Percentiles rank a stretch among this genome's conserved stretches.
These are phyloP conservation scores for Sycophila sp. DNA, from an alignment of 1,140 invertebrate species.

Conservation along the genomic window DNA sequence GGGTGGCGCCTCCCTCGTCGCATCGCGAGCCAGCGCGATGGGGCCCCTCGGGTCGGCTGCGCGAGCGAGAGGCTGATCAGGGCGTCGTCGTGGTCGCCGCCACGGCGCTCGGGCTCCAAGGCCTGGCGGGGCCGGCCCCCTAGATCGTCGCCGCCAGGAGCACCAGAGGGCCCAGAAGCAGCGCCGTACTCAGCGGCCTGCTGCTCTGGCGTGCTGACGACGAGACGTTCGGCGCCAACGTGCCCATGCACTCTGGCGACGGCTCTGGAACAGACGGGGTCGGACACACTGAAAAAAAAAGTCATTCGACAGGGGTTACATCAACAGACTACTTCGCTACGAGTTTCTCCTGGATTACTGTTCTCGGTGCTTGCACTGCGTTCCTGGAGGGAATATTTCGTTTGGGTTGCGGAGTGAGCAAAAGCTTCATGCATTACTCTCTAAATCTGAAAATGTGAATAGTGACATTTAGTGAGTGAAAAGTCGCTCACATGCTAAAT, in stretches of 20 bases:
- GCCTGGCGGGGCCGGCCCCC: not conserved
- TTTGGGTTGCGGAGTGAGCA: no score
- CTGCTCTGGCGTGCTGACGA: no score
- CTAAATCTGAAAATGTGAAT: no score
- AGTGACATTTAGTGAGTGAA: no score
- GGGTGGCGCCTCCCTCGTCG: not conserved
- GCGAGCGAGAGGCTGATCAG: not conserved
- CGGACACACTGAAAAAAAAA: no score
- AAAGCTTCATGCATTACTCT: no score
- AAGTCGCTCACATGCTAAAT: no score
- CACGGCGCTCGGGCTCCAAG: not conserved
- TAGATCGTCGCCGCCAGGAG: conserved; percentile 14
- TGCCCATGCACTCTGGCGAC: conserved; percentile 57
- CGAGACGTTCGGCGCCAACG: conserved; percentile 68
- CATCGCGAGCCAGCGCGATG: conserved; percentile 34
- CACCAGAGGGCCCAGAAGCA: conserved; percentile 35
- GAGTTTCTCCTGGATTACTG: no score
- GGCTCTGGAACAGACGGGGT: conserved; percentile 61
- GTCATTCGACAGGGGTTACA: no score
- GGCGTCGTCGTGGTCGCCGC: not conserved
- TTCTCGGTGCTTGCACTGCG: no score
- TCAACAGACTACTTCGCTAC: no score
- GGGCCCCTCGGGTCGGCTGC: conserved; percentile 16
- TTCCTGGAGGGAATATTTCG: no score
- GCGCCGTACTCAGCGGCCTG: conserved; percentile 58